Conservation (phyloP, 2,888 invertebrate genomes). For the Yponomeuta sedellus region DNA sequence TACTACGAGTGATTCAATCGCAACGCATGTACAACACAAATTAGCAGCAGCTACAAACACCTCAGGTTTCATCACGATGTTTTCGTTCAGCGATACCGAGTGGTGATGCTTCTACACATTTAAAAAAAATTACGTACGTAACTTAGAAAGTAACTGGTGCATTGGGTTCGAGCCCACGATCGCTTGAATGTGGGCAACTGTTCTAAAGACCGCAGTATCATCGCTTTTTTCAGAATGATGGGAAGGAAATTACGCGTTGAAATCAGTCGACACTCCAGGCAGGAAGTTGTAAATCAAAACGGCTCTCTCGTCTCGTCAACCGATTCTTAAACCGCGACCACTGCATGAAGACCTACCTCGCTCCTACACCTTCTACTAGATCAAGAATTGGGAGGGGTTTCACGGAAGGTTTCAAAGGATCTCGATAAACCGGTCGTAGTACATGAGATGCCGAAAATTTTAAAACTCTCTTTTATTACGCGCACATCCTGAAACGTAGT, state of each 20-base stretch:
- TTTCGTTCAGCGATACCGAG: no score
- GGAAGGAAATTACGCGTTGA: not conserved
- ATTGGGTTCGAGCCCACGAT: no score
- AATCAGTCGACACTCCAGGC: constrained; percentile 27
- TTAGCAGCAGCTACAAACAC: no score
- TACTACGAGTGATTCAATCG: no score
- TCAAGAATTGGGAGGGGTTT: constrained; percentile 21
- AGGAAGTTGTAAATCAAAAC: constrained; percentile 69
- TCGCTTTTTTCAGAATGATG: not conserved
- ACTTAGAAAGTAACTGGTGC: no score
- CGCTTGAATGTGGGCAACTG: not conserved
- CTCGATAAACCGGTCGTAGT: constrained; percentile 32
- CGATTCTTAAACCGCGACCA: constrained; percentile 43
- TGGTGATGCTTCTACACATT: no score
- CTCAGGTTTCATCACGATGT: no score
- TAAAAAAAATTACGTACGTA: no score
- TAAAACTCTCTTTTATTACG: constrained; percentile 56
- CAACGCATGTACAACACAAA: no score
- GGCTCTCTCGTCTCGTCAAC: constrained; percentile 44
- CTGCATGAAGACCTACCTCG: constrained; percentile 30
- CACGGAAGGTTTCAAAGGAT: constrained; percentile 23
- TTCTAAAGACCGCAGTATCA: no score
- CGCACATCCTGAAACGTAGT: constrained; percentile 49
- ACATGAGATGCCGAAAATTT: constrained; percentile 48
- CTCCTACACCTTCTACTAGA: constrained; percentile 19